Evolutionary conservation across 2,888 invertebrate species (phyloP).

Genomic region (Polyommatus icarus): DNA sequence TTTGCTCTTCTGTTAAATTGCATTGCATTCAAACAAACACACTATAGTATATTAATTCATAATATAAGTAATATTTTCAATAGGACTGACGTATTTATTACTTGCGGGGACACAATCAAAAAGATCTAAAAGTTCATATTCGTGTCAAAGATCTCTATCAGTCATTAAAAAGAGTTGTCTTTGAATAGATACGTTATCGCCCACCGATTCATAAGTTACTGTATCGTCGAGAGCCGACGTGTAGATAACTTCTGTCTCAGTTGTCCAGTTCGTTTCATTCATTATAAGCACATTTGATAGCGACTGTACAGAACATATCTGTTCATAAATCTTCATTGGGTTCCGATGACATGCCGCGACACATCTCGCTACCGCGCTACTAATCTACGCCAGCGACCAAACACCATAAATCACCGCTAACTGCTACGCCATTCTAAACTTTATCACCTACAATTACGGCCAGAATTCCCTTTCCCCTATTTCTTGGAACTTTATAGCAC

Average conservation of each 20-base stretch:
- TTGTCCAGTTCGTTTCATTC: constrained; percentile 30
- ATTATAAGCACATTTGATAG: constrained; percentile 53
- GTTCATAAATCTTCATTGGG: constrained; percentile 80
- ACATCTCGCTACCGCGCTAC: constrained; percentile 78
- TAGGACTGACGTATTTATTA: background rate
- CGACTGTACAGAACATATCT: constrained; percentile 62
- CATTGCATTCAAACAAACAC: background rate
- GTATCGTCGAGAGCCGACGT: constrained; percentile 6
- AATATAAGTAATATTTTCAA: background rate
- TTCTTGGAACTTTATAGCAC: constrained; percentile 28
- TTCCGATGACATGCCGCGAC: constrained; percentile 79
- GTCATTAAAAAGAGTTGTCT: background rate
- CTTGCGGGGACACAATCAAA: background rate
- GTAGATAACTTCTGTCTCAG: constrained; percentile 27
- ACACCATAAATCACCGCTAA: constrained; percentile 51
- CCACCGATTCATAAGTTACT: background rate
- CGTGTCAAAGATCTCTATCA: background rate
- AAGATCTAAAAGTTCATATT: background rate
- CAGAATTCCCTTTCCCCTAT: constrained; percentile 3
- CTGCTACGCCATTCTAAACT: constrained; percentile 37
- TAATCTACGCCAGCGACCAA: constrained; percentile 46
- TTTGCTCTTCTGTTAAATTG: background rate
- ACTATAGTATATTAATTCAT: background rate
- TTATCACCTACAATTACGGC: constrained; percentile 35
- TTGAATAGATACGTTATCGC: constrained; percentile 2